These are phyloP conservation scores for Pandion haliaetus DNA, from an alignment of 2,113 vertebrate species.

Conservation along the genomic window DNA sequence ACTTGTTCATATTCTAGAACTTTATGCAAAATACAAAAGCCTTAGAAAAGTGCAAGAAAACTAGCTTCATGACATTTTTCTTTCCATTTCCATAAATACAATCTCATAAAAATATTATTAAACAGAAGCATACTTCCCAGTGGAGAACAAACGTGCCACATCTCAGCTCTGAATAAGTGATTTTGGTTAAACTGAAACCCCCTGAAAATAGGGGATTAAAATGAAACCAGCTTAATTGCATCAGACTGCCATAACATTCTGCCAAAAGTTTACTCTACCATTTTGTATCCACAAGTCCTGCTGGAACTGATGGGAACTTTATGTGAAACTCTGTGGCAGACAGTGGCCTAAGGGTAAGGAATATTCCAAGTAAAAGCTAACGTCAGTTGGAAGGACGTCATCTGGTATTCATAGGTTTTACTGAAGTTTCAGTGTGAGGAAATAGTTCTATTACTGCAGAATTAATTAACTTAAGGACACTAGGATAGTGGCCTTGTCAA, in stretches of 20 bases:
- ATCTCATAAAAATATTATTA: slow-evolving; percentile 55
- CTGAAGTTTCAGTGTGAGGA: not conserved
- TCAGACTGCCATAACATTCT: not conserved
- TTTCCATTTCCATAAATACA: slow-evolving; percentile 54
- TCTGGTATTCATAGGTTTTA: not conserved
- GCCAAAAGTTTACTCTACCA: not conserved
- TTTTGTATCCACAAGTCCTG: not conserved
- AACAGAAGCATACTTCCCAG: slow-evolving; percentile 42
- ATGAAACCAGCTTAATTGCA: not conserved
- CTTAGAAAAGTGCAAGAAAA: slow-evolving; percentile 61
- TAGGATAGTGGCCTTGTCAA: not conserved
- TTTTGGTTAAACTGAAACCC: not conserved
- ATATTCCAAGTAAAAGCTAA: not conserved
- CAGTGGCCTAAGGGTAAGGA: not conserved
- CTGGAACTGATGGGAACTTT: not conserved
- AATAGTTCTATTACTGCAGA: not conserved
- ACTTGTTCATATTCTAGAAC: slow-evolving; percentile 9
- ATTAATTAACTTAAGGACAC: not conserved
- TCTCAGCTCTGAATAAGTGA: not conserved
- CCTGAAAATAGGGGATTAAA: slow-evolving; percentile 38
- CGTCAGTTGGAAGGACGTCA: not conserved
- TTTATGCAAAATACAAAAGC: slow-evolving; percentile 47
- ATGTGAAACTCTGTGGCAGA: not conserved
- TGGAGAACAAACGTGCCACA: not conserved
- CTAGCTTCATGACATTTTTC: slow-evolving; percentile 40